These are phyloP conservation scores for Leptinotarsa lineolata DNA, from an alignment of 1,140 invertebrate species.

Conservation along the genomic window DNA sequence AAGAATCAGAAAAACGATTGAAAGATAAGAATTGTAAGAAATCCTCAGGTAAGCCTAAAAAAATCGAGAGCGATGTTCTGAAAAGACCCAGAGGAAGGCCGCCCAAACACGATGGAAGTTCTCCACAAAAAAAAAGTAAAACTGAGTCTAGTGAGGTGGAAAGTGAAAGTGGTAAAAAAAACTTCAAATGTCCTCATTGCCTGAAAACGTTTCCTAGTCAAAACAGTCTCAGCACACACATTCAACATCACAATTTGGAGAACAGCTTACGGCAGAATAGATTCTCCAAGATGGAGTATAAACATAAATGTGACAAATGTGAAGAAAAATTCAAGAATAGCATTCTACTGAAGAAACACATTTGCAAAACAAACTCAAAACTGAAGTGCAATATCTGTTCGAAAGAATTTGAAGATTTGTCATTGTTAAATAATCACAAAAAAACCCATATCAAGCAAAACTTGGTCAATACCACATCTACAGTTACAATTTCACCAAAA, in stretches of 20 bases:
- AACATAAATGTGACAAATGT: slow-evolving; percentile 47
- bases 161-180: slow-evolving; percentile 24
- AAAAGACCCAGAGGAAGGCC: slow-evolving; percentile 18
- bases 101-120: not conserved
- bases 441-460: slow-evolving; percentile 47
- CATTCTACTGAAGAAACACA: slow-evolving; percentile 44
- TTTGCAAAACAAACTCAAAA: slow-evolving; percentile 30
- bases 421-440: slow-evolving; percentile 45
- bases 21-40: slow-evolving; percentile 27
- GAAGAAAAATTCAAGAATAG: slow-evolving; percentile 47
- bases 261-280: slow-evolving; percentile 37
- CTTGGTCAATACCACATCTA: slow-evolving; percentile 43
- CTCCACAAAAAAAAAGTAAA: slow-evolving; percentile 29
- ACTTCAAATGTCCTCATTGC: slow-evolving; percentile 61
- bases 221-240: slow-evolving; percentile 63
- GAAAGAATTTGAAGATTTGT: slow-evolving; percentile 41
- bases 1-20: slow-evolving; percentile 31
- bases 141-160: slow-evolving; percentile 29
- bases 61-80: slow-evolving; percentile 14
- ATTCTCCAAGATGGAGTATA: slow-evolving; percentile 37
- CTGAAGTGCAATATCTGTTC: slow-evolving; percentile 42
- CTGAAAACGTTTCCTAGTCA: slow-evolving; percentile 62
- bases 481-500: slow-evolving; percentile 41
- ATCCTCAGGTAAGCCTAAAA: slow-evolving; percentile 39
- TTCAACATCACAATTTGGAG: slow-evolving; percentile 50